A percentile compares a stretch with the other conserved stretches of the same genome.
Conservation (phyloP, 2,113 vertebrate genomes). For the Neolamprologus hecqui region DNA sequence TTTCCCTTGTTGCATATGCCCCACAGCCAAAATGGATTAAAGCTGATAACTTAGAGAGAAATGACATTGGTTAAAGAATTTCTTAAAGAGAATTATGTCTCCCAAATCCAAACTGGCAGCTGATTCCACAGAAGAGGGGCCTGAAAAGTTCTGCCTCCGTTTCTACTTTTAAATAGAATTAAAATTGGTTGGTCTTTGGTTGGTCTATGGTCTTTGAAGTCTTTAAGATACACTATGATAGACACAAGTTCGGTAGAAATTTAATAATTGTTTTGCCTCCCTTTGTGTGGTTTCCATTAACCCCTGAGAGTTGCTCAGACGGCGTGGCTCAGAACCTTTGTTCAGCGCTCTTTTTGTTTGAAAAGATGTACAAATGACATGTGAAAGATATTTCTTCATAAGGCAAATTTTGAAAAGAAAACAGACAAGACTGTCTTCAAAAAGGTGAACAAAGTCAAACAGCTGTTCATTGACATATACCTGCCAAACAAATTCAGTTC, state of each 20-base stretch:
- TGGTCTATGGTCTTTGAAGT: neutral
- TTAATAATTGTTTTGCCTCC: neutral
- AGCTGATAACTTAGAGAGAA: neutral
- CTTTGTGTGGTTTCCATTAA: neutral
- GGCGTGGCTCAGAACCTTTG: fast-evolving
- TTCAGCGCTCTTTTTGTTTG: neutral
- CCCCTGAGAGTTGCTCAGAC: neutral
- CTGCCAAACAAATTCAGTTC: neutral
- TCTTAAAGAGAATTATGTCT: neutral
- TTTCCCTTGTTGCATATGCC: neutral
- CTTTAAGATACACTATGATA: neutral
- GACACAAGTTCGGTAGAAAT: neutral
- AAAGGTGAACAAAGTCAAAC: neutral
- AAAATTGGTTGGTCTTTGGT: neutral
- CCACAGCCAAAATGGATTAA: neutral
- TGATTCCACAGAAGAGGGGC: neutral
- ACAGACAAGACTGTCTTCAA: neutral
- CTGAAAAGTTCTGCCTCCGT: neutral
- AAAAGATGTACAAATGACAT: neutral
- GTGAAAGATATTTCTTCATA: neutral
- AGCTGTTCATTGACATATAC: neutral
- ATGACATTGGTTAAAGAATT: neutral
- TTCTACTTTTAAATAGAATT: neutral
- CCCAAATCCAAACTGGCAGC: neutral
- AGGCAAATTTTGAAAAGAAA: neutral